phyloP scores from a whole-genome alignment of 2,113 vertebrate species.

The Pelodiscus sinensis region DNA sequence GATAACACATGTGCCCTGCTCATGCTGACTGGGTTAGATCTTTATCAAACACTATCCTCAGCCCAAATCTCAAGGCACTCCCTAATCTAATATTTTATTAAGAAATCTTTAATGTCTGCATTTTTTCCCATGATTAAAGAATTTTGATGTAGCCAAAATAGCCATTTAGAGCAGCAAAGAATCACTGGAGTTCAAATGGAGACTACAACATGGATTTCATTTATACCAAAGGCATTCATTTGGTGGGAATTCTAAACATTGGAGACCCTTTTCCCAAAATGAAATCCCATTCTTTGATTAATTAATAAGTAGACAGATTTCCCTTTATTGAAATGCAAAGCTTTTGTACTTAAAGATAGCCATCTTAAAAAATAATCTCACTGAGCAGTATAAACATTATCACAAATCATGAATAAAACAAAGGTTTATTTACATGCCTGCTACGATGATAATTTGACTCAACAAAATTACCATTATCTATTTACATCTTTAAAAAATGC shows the following conservation, averaged over 20 bases:
- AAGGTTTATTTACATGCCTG: conserved; percentile 76
- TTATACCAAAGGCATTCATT: conserved; percentile 65
- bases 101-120: conserved; percentile 53
- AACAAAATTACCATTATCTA: conserved; percentile 79
- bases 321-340: conserved; percentile 63
- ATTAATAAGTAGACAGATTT: conserved; percentile 70
- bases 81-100: conserved; percentile 68
- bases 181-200: conserved; percentile 52
- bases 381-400: conserved; percentile 42
- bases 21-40: conserved; percentile 30
- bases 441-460: conserved; percentile 74
- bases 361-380: conserved; percentile 31
- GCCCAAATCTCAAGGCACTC: conserved; percentile 44
- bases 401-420: conserved; percentile 74
- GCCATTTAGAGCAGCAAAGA: conserved; percentile 57
- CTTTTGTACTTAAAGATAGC: conserved; percentile 65
- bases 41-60: conserved; percentile 32
- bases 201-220: conserved; percentile 54
- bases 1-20: conserved; percentile 47
- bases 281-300: conserved; percentile 75
- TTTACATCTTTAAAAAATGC: conserved; percentile 79
- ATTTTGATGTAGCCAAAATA: conserved; percentile 58
- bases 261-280: conserved; percentile 71
- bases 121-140: conserved; percentile 54
- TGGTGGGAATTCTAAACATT: conserved; percentile 66